These are phyloP conservation scores for Hydrotaea cyrtoneurina DNA, from an alignment of 2,888 invertebrate species.

Conservation along the genomic window DNA sequence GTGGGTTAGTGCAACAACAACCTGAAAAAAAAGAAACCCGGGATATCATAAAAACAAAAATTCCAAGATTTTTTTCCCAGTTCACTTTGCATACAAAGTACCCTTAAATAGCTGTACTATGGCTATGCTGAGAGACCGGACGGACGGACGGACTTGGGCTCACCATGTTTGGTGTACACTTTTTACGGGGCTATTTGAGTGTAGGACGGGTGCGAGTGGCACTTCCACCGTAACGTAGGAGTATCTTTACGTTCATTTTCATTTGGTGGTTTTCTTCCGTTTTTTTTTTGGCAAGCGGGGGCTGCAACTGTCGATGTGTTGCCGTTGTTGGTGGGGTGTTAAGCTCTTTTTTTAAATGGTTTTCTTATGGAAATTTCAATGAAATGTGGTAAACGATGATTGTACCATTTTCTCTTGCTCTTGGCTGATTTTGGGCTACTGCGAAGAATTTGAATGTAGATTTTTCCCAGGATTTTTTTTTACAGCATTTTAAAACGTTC, in stretches of 20 bases:
- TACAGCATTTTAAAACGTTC: background rate
- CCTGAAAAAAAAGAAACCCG: background rate
- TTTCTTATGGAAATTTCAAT: conserved; percentile 76
- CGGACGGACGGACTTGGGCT: background rate
- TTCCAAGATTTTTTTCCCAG: conserved; percentile 69
- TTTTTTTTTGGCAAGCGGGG: background rate
- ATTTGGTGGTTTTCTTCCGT: conserved; percentile 54
- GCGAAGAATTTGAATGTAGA: conserved; percentile 55
- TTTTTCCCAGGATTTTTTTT: background rate
- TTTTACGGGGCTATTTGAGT: background rate
- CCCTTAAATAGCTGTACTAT: conserved; percentile 72
- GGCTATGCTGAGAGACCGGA: background rate
- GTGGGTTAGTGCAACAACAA: background rate
- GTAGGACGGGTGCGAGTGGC: conserved; percentile 9
- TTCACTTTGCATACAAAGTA: conserved; percentile 79
- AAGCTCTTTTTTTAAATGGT: conserved; percentile 71
- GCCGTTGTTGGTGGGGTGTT: conserved; percentile 41
- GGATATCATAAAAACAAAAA: conserved; percentile 63
- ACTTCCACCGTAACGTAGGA: conserved; percentile 11
- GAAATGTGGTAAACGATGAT: conserved; percentile 70
- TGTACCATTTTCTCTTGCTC: conserved; percentile 63
- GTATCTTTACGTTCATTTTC: conserved; percentile 52
- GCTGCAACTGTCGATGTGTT: background rate
- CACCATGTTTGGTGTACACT: background rate
- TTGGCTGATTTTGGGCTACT: conserved; percentile 60